Percentiles rank a stretch among this genome's conserved stretches.
Evolutionary conservation across 2,113 vertebrate genomes (phyloP).

Genomic region (Melanotaenia duboulayi): DNA sequence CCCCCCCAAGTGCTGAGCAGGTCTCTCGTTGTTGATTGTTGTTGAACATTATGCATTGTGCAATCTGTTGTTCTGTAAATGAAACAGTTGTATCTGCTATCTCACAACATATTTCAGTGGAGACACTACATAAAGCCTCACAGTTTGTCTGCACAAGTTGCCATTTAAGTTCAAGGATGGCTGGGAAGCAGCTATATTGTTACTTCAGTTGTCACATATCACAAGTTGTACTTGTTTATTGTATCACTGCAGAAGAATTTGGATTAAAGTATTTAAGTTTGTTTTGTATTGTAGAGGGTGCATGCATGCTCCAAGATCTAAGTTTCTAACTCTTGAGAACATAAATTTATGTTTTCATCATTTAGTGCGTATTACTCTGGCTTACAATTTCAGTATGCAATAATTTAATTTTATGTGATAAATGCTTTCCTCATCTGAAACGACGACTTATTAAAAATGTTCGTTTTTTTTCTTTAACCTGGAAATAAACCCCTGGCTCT

Average conservation of each 20-base stretch:
- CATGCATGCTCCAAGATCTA: slow-evolving; percentile 40
- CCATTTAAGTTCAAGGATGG: slow-evolving; percentile 22
- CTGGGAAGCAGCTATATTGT: slow-evolving; percentile 35
- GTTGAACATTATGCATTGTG: slow-evolving; percentile 56
- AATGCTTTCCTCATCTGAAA: background rate
- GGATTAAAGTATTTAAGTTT: slow-evolving; percentile 31
- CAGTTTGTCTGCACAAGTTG: slow-evolving; percentile 31
- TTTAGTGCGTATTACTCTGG: no score
- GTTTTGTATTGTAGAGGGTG: slow-evolving; percentile 23
- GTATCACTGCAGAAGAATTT: slow-evolving; percentile 35
- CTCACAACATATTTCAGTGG: slow-evolving; percentile 28
- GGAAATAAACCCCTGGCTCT: slow-evolving; percentile 8
- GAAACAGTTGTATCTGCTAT: slow-evolving; percentile 45
- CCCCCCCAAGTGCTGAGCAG: slow-evolving; percentile 25
- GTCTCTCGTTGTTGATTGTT: slow-evolving; percentile 53
- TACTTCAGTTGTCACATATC: slow-evolving; percentile 15
- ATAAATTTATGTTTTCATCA: background rate
- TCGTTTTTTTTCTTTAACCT: background rate
- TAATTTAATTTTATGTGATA: background rate
- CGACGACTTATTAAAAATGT: no score
- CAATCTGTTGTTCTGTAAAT: slow-evolving; percentile 61
- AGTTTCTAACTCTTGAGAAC: background rate
- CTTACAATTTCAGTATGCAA: background rate
- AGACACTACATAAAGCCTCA: slow-evolving; percentile 19
- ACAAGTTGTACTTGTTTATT: slow-evolving; percentile 38